A percentile compares a stretch with the other conserved stretches of the same genome.
These are phyloP conservation scores for Gasterosteus nipponicus DNA, from an alignment of 2,113 vertebrate species.

Conservation along the genomic window DNA sequence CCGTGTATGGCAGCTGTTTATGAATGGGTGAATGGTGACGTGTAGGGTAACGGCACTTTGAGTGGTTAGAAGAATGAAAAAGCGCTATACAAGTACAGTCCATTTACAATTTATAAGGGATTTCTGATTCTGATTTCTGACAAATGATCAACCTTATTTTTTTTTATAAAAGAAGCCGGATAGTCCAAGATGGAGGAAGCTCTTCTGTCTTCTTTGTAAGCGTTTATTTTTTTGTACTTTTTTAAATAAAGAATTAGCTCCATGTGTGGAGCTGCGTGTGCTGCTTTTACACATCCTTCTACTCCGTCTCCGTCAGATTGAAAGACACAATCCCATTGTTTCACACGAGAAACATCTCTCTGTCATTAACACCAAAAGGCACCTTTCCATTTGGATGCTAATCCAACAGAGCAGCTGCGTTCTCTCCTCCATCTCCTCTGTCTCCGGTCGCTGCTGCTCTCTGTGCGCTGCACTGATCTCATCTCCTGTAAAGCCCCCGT, in stretches of 20 bases:
- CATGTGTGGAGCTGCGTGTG: not conserved
- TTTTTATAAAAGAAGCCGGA: no score
- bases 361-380: not conserved
- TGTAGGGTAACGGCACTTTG: no score
- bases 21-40: no score
- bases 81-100: no score
- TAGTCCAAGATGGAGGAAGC: no score
- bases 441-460: not conserved
- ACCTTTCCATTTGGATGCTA: constrained; percentile 8
- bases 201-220: not conserved
- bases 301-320: not conserved
- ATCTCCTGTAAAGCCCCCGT: constrained; percentile 36
- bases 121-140: no score
- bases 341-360: not conserved
- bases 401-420: not conserved
- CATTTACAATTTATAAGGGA: no score
- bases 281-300: constrained; percentile 6
- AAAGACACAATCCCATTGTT: not conserved
- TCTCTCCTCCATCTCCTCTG: not conserved
- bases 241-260: not conserved
- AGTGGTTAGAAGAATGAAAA: no score
- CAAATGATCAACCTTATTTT: no score
- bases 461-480: constrained; percentile 29
- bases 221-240: not conserved
- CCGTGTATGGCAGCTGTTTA: no score